phyloP scores from a whole-genome alignment of 2,888 invertebrate species.

The Listrodromus nycthemerus region DNA sequence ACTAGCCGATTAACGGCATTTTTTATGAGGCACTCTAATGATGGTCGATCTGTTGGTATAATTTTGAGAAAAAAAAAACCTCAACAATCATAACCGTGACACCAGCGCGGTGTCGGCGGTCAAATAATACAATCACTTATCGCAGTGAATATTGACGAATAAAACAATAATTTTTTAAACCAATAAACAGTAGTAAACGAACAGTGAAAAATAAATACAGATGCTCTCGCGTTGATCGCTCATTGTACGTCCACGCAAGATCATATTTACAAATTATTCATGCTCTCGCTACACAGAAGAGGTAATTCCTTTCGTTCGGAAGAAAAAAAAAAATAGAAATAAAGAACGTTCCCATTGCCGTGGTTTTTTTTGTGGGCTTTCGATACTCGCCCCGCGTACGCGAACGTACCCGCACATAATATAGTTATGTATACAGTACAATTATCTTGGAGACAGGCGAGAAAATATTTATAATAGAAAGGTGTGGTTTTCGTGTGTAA shows the following conservation, averaged over 20 bases:
- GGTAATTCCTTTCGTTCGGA: background rate
- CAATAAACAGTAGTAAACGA: slow-evolving; percentile 14
- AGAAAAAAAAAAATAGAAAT: background rate
- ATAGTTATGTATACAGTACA: slow-evolving; percentile 25
- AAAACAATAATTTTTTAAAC: slow-evolving; percentile 22
- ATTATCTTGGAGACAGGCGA: slow-evolving; percentile 24
- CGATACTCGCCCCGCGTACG: background rate
- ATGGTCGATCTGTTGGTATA: background rate
- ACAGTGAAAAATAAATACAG: slow-evolving; percentile 1
- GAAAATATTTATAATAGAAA: slow-evolving; percentile 38
- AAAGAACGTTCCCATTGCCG: background rate
- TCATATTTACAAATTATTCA: slow-evolving; percentile 17
- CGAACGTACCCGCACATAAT: background rate
- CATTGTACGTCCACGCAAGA: slow-evolving; percentile 25
- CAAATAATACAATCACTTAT: background rate
- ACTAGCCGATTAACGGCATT: background rate
- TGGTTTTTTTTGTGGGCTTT: background rate
- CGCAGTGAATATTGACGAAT: slow-evolving; percentile 5
- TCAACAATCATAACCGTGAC: background rate
- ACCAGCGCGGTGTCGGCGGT: background rate
- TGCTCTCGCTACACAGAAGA: slow-evolving; percentile 11
- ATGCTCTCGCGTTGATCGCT: slow-evolving; percentile 27
- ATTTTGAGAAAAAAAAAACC: slow-evolving; percentile 19
- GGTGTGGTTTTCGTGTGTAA: slow-evolving; percentile 13
- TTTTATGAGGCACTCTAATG: background rate